Percentiles rank a stretch among this genome's conserved stretches.
Evolutionary conservation across 2,888 invertebrate genomes (phyloP).

Genomic region (Brenthis hecate): DNA sequence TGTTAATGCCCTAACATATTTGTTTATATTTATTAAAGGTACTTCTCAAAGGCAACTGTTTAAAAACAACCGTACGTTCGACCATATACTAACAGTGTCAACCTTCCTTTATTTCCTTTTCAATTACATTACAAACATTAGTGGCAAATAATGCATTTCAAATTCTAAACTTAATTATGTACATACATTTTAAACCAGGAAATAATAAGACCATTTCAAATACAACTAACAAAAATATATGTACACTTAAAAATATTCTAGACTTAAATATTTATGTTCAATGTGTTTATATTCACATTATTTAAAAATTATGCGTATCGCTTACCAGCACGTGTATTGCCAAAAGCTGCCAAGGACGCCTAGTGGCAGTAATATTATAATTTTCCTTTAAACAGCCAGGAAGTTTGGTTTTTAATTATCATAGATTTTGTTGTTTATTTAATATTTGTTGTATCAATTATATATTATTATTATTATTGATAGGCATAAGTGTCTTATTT

Average conservation of each 20-base stretch:
- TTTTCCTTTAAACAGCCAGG: conserved; percentile 33
- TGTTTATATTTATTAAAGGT: no score
- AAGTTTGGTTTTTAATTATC: conserved; percentile 29
- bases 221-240: background rate
- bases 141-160: no score
- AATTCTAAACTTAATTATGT: no score
- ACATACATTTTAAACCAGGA: background rate
- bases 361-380: conserved; percentile 36
- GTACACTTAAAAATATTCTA: background rate
- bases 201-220: no score
- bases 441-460: conserved; percentile 8
- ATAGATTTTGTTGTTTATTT: conserved; percentile 29
- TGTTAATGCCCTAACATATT: no score
- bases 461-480: background rate
- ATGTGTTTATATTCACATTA: conserved; percentile 24
- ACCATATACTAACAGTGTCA: no score
- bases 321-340: conserved; percentile 33
- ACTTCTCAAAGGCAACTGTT: no score
- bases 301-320: conserved; percentile 27
- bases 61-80: no score
- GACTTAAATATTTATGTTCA: conserved; percentile 3
- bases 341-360: conserved; percentile 37
- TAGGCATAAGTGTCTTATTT: conserved; percentile 3
- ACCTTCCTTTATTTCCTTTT: no score
- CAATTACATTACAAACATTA: no score